These are phyloP conservation scores for Ctenoplectra terminalis DNA, from an alignment of 1,140 invertebrate species.

Conservation along the genomic window DNA sequence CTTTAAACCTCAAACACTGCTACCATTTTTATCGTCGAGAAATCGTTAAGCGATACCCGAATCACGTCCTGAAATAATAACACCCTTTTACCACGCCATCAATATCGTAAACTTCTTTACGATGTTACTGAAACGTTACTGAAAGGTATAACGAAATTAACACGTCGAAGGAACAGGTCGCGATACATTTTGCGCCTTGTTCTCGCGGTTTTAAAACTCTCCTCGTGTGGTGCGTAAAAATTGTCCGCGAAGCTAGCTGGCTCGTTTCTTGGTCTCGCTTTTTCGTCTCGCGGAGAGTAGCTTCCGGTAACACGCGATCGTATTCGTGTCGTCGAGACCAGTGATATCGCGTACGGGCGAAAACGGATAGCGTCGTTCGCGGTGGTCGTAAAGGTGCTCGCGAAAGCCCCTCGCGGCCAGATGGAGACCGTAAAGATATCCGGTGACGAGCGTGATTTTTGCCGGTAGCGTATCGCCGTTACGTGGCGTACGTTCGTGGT, in stretches of 20 bases:
- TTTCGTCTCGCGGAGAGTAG: background rate
- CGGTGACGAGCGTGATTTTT: slow-evolving; percentile 6
- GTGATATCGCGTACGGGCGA: background rate
- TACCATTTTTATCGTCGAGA: background rate
- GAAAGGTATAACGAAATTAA: background rate
- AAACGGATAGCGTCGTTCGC: slow-evolving; percentile 19
- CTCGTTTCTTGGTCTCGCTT: too few relatives aligned
- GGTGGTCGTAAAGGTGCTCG: slow-evolving; percentile 4
- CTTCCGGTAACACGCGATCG: slow-evolving; percentile 35
- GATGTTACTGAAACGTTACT: background rate
- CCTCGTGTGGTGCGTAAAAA: too few relatives aligned
- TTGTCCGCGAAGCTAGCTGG: too few relatives aligned
- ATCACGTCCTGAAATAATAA: background rate
- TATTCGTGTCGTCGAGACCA: slow-evolving; percentile 11
- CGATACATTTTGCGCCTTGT: background rate
- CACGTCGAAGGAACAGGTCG: too few relatives aligned
- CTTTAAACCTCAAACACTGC: background rate
- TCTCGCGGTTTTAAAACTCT: background rate
- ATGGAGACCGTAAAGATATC: slow-evolving; percentile 24
- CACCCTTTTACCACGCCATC: background rate
- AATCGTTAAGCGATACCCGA: background rate
- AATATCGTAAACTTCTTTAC: slow-evolving; percentile 19
- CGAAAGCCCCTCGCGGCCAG: background rate
- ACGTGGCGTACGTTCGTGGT: background rate
- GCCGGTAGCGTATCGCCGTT: background rate